phyloP scores from a whole-genome alignment of 1,140 invertebrate genomes.

The Goniozus legneri region DNA sequence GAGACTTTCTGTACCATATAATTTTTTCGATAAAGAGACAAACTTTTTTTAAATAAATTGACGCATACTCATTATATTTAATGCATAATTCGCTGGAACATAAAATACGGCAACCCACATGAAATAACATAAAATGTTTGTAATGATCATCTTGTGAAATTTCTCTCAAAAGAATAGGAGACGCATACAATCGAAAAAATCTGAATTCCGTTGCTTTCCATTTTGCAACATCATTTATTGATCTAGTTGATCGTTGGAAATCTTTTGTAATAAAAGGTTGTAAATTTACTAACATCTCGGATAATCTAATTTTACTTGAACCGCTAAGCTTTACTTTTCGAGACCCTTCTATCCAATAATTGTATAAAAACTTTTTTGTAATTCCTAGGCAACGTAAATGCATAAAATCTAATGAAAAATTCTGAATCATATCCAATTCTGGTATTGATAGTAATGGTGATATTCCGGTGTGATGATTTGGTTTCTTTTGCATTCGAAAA shows the following conservation, averaged over 20 bases:
- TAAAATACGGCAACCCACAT: conserved; percentile 1
- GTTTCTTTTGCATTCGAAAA: conserved; percentile 13
- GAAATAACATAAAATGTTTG: conserved; percentile 4
- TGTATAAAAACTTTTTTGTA: conserved; percentile 13
- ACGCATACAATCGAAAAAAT: conserved; percentile 6
- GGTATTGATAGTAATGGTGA: conserved; percentile 18
- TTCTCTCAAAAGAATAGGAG: not conserved
- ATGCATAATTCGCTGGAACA: not conserved
- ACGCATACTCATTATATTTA: not conserved
- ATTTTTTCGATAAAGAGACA: not conserved
- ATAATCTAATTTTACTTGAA: not conserved
- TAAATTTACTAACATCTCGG: not conserved
- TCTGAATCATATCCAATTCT: conserved; percentile 13
- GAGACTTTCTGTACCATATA: not conserved
- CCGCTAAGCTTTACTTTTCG: not conserved
- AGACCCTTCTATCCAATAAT: not conserved
- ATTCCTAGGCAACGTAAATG: conserved; percentile 10
- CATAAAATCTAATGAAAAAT: conserved; percentile 16
- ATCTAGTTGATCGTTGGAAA: conserved; percentile 10
- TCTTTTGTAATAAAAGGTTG: conserved; percentile 5
- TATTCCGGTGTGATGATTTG: conserved; percentile 12
- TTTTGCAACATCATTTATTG: conserved; percentile 1
- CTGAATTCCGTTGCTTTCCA: conserved; percentile 12
- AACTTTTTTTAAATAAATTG: not conserved
- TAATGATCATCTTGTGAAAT: not conserved